phyloP scores from a whole-genome alignment of 2,888 invertebrate species.

The Drosophila borealis region DNA sequence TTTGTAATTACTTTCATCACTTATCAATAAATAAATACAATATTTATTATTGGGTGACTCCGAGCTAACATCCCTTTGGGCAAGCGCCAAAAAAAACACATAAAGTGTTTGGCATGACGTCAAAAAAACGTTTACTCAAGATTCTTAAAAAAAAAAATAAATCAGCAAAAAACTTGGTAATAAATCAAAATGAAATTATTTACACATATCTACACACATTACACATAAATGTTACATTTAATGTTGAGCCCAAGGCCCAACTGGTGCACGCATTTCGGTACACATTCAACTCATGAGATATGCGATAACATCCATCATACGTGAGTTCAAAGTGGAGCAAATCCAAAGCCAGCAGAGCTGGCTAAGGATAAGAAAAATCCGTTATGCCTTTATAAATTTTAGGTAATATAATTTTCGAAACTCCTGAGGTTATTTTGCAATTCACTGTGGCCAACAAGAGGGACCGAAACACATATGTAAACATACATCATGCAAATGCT shows the following conservation, averaged over 20 bases:
- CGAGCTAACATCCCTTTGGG: too few species aligned
- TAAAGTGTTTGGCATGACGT: slow-evolving; percentile 3
- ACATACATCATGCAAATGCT: slow-evolving; percentile 16
- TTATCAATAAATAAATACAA: too few species aligned
- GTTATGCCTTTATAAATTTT: slow-evolving; percentile 25
- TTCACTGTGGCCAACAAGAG: slow-evolving; percentile 4
- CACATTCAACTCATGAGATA: slow-evolving; percentile 29
- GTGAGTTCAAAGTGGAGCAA: slow-evolving; percentile 7
- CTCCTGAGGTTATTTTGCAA: slow-evolving; percentile 34
- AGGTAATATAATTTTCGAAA: slow-evolving; percentile 47
- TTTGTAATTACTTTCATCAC: too few species aligned
- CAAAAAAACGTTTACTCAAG: slow-evolving; percentile 9
- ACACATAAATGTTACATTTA: slow-evolving; percentile 18
- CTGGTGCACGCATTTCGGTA: slow-evolving; percentile 30
- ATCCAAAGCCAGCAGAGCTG: background rate
- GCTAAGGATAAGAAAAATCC: slow-evolving; percentile 1
- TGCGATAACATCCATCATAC: slow-evolving; percentile 48
- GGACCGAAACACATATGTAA: slow-evolving; percentile 4
- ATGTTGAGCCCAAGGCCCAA: slow-evolving; percentile 40
- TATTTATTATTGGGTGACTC: too few species aligned
- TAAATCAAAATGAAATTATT: slow-evolving; percentile 51
- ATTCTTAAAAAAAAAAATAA: slow-evolving; percentile 22
- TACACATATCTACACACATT: slow-evolving; percentile 8
- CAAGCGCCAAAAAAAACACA: background rate
- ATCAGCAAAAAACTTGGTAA: slow-evolving; percentile 33